These are phyloP conservation scores for Cynopterus brachyotis DNA, from an alignment of 2,113 vertebrate genomes.

Conservation along the genomic window DNA sequence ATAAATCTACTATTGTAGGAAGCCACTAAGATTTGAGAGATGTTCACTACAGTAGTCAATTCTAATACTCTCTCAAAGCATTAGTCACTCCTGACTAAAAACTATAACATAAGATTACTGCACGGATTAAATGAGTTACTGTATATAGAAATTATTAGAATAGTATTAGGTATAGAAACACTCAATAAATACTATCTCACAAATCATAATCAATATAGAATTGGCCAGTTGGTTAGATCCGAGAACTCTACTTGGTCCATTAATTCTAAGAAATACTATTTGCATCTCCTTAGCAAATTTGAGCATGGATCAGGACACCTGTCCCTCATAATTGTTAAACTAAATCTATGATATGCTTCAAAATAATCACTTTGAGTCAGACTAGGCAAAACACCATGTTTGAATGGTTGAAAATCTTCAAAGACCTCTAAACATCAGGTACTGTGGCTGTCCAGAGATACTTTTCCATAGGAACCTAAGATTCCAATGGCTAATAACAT, in stretches of 20 bases:
- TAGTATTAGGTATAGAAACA: not conserved
- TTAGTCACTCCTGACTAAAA: not conserved
- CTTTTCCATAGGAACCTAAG: not conserved
- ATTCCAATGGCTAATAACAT: not conserved
- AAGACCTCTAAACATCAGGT: not conserved
- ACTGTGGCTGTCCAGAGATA: not conserved
- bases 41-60: not conserved
- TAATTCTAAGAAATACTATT: not conserved
- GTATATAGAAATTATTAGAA: not conserved
- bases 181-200: not conserved
- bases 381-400: not conserved
- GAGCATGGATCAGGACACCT: not conserved
- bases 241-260: not conserved
- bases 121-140: not conserved
- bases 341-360: not conserved
- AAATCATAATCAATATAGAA: not conserved
- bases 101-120: not conserved
- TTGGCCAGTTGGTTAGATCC: not conserved
- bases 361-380: not conserved
- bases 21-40: not conserved
- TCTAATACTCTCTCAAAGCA: not conserved
- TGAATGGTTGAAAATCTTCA: not conserved
- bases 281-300: constrained; percentile 1
- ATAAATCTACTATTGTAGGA: not conserved
- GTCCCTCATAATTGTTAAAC: not conserved